Conservation (phyloP, 2,888 invertebrate genomes). For the Argynnis bischoffii region DNA sequence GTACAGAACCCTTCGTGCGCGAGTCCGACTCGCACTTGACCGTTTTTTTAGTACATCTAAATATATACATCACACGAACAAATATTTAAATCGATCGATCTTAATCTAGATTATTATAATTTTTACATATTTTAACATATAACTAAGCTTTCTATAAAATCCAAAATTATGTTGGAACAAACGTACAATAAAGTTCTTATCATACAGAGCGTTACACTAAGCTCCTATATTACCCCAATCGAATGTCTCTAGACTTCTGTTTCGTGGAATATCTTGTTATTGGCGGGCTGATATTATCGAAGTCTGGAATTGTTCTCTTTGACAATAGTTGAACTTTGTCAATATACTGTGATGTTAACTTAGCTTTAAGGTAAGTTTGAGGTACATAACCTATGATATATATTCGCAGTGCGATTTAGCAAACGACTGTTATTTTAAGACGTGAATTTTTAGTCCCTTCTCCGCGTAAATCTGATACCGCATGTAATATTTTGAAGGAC, state of each 20-base stretch:
- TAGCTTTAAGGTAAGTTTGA: conserved; percentile 19
- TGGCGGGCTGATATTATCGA: conserved; percentile 28
- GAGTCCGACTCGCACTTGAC: too few species aligned
- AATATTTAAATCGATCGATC: too few species aligned
- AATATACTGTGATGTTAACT: conserved; percentile 26
- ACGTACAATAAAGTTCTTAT: neutral
- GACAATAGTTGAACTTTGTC: conserved; percentile 30
- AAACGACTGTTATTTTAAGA: conserved; percentile 5
- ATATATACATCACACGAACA: too few species aligned
- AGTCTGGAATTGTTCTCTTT: conserved; percentile 26
- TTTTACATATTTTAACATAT: too few species aligned
- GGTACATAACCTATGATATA: conserved; percentile 7
- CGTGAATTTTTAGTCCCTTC: conserved; percentile 1
- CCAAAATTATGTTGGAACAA: too few species aligned
- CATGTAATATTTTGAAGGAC: too few species aligned
- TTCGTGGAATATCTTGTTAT: conserved; percentile 28
- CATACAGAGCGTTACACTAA: neutral
- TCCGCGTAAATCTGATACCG: neutral
- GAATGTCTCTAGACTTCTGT: conserved; percentile 19
- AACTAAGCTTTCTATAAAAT: too few species aligned
- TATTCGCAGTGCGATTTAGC: conserved; percentile 2
- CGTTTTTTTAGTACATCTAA: too few species aligned
- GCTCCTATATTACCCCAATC: conserved; percentile 15
- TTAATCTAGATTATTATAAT: too few species aligned
- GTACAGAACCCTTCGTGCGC: too few species aligned